Base-by-base conservation (phyloP, 2,888 invertebrate genomes). In the Lasioglossum villosulum region DNA sequence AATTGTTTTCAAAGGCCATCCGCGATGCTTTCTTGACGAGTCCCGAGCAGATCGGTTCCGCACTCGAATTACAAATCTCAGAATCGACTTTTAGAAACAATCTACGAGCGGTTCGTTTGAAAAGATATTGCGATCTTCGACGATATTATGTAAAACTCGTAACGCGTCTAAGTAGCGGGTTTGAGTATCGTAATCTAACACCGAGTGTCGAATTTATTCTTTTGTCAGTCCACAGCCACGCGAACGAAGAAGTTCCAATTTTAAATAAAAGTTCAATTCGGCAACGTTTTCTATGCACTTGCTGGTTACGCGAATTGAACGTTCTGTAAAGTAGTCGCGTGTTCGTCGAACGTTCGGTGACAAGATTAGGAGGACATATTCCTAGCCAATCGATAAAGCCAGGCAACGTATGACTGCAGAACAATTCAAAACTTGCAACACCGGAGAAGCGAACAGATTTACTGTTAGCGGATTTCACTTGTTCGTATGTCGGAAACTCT, bases 1-100 rank as follows among this genome's bases (percentile, higher is more conserved):
- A 63, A 84, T 84, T 77, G 74, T 77, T 74, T 19, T n/a, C 6
- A 8, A 34, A 27, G 48, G 77, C 52, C 12, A 27, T 39, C 73
- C 19, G 4, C 14, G 14, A 12, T 34, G 68, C 23, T 16, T 27
- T 39, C 4, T n/a, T 1, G 37, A 39, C 39, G 39, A 39, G 1
- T 12, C 34, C 34, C 19, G 34, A 8, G 10, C 66, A 8, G 10
- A 10, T 68, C 23, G 16, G 6, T 16, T 30, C 1, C 27, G 27
- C 27, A 14, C 12, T 27, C 4, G 27, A 27, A 56, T 56, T 27
- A 27, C 10, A 59, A 27, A 59, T 12, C 14, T 16, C 4, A 14
- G 14, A 59, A 12, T 59, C 14, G 14, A 27, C 4, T 59, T 12
- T 59, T 30, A 19, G 30, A 30, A 30, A 16, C 0, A 27, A 27